Evolutionary conservation across 2,113 vertebrate genomes (phyloP), one percentile per base, ranked within the genome.

Genomic region (Paradoxurus hermaphroditus): DNA sequence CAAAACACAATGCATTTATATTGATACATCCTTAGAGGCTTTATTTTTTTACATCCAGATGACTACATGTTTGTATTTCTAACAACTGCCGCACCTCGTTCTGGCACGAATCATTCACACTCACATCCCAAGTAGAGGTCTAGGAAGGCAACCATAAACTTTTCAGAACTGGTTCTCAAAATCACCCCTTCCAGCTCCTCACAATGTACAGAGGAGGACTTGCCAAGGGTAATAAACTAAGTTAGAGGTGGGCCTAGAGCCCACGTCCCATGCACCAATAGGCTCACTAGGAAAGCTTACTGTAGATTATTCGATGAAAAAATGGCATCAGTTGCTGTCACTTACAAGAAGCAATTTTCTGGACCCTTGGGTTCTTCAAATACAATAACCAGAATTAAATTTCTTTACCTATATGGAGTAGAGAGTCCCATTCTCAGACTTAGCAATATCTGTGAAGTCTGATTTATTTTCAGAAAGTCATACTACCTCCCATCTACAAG

Each of bases 381-480:
- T 82, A 94, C 4, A 94, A 67, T 68, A 87, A 53, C 59, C 86
- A 4, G 51, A 89, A 96, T 82, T 89, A 59, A 92, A 92, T 82
- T 67, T 19, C 39, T 86, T 91, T 51, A 91, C 44, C 6, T 79
- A 68, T 70, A 68, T 70, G 12, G 65, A 10, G 10, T 83, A 34
- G 29, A 49, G 4, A 75, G 18, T 92, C 70, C 39, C 25, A 90
- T 70, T n/a, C 8, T 91, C 77, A 83, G 36, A 78, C 6, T 53
- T 88, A 49, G n/a, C 51, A 85, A 95, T 94, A 91, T 94, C 59
- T 89, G 44, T 44, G 27, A 83, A 91, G 70, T 73, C 65, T 90
- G 62, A 75, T 94, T 56, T 84, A 31, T 91, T 91, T 93, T 82
- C n/a, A 95, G 85, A 92, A 97, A 96, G 44, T 87, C 86, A 94